Conservation (phyloP, 2,113 vertebrate genomes). For the Pelmatolapia mariae region DNA sequence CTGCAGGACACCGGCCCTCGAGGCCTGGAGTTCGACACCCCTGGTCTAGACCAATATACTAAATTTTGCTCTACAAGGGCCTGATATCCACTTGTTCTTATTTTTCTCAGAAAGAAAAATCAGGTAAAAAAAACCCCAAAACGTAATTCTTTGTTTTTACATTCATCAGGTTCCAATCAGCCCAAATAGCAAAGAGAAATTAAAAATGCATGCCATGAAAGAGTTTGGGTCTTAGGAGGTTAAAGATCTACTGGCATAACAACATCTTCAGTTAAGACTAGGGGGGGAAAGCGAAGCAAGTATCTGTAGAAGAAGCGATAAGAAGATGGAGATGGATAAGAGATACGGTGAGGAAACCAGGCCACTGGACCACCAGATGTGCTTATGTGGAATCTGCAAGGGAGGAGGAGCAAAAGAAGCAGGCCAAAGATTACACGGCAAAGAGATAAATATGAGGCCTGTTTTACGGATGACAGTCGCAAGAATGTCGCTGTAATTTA, state of each 20-base stretch:
- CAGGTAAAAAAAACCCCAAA: not conserved
- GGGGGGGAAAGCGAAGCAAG: fast-evolving
- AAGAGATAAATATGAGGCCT: not conserved
- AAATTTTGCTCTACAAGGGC: not conserved
- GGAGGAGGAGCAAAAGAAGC: not conserved
- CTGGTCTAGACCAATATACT: not conserved
- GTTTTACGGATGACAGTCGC: fast-evolving
- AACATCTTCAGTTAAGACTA: not conserved
- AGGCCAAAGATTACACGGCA: fast-evolving
- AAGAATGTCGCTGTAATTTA: not conserved
- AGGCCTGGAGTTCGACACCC: too few relatives aligned
- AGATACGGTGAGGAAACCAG: not conserved
- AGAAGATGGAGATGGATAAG: not conserved
- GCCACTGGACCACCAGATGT: not conserved
- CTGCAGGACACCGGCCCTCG: too few relatives aligned
- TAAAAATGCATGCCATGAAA: not conserved
- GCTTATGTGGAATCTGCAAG: fast-evolving
- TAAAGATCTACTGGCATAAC: not conserved
- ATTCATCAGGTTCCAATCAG: not conserved
- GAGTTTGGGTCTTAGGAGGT: not conserved
- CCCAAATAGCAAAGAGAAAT: not conserved
- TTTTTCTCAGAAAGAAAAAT: not conserved
- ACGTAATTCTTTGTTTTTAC: not conserved
- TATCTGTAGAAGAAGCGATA: not conserved
- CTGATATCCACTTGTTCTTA: not conserved